These are phyloP conservation scores for Drosophila littoralis DNA, from an alignment of 1,140 invertebrate genomes.

Conservation along the genomic window DNA sequence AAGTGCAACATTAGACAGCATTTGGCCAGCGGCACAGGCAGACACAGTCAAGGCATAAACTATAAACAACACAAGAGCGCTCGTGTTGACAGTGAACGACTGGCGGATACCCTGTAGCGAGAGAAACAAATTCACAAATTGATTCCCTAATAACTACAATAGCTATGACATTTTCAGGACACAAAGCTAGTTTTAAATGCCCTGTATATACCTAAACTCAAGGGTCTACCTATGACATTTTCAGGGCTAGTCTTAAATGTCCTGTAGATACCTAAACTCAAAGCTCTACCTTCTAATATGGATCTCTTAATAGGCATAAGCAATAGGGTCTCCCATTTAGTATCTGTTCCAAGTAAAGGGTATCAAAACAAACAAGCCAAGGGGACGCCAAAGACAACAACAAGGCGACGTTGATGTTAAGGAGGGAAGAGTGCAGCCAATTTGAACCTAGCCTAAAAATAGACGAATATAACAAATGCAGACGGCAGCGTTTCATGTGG, in stretches of 20 bases:
- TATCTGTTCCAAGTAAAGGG: neutral
- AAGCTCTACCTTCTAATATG: too few relatives aligned
- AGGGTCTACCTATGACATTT: too few relatives aligned
- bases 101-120: neutral
- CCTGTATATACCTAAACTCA: too few relatives aligned
- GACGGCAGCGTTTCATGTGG: conserved; percentile 24
- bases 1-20: conserved; percentile 28
- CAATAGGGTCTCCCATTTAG: neutral
- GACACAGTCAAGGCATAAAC: neutral
- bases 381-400: conserved; percentile 22
- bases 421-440: conserved; percentile 8
- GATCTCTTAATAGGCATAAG: too few relatives aligned
- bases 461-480: conserved; percentile 53
- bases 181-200: too few relatives aligned
- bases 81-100: neutral
- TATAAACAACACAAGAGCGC: conserved; percentile 11
- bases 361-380: conserved; percentile 26
- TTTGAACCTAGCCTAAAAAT: conserved; percentile 58
- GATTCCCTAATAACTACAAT: too few relatives aligned
- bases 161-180: too few relatives aligned
- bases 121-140: neutral
- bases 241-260: too few relatives aligned
- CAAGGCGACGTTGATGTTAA: neutral
- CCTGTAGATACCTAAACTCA: too few relatives aligned
- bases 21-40: neutral